Conservation (phyloP, 2,797 vertebrate genomes). For the Centroberyx gerrardi region DNA sequence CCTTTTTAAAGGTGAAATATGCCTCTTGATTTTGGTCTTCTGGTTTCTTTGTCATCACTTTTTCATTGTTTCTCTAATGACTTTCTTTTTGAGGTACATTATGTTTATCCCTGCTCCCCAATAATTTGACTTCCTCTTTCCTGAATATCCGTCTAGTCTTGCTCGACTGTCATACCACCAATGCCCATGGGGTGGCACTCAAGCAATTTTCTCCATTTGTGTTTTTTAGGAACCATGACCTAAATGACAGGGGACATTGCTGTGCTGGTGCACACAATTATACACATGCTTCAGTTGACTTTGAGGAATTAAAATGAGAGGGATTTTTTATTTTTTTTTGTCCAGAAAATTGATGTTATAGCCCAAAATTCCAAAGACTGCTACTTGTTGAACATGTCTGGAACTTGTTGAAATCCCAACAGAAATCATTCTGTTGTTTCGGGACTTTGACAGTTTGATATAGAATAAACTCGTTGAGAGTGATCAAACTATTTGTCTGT, state of each 20-base stretch:
- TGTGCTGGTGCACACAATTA: not conserved
- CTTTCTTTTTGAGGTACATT: not conserved
- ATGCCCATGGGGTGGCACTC: slow-evolving; percentile 69
- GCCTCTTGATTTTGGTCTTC: slow-evolving; percentile 33
- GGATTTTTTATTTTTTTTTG: not conserved
- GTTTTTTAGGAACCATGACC: slow-evolving; percentile 6
- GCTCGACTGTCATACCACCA: slow-evolving; percentile 49
- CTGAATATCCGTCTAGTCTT: slow-evolving; percentile 18
- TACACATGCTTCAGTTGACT: slow-evolving; percentile 11
- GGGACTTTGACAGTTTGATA: slow-evolving; percentile 13
- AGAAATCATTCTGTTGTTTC: slow-evolving; percentile 14
- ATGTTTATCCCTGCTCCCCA: not conserved
- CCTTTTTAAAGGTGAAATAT: slow-evolving; percentile 38
- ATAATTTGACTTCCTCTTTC: not conserved
- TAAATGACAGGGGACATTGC: slow-evolving; percentile 9
- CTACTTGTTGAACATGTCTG: slow-evolving; percentile 25
- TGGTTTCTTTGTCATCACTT: slow-evolving; percentile 33
- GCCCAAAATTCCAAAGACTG: not conserved
- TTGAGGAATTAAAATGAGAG: not conserved
- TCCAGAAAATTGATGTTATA: not conserved
- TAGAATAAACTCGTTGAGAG: slow-evolving; percentile 34
- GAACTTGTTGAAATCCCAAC: slow-evolving; percentile 28
- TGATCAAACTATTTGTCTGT: slow-evolving; percentile 11
- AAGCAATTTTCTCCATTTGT: slow-evolving; percentile 31
- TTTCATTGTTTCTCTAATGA: not conserved